phyloP scores from a whole-genome alignment of 2,113 vertebrate species.

The Empidonax traillii region DNA sequence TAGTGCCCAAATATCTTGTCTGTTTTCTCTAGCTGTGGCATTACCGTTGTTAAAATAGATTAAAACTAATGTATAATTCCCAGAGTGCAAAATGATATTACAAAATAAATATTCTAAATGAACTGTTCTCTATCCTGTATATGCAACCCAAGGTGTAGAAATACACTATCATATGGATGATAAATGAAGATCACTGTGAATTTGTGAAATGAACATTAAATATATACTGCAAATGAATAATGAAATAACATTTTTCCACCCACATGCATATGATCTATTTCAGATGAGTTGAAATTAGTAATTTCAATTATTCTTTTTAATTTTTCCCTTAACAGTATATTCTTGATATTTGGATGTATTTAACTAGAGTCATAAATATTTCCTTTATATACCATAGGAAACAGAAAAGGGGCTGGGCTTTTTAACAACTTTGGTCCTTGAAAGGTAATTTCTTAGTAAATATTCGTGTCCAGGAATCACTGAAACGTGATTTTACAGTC shows the following conservation, averaged over 20 bases:
- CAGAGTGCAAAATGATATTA: conserved; percentile 33
- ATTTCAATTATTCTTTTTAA: conserved; percentile 4
- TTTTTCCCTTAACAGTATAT: neutral
- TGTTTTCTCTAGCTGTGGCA: conserved; percentile 18
- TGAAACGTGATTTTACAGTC: neutral
- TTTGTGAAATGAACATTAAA: conserved; percentile 7
- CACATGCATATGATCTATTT: neutral
- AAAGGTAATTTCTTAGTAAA: neutral
- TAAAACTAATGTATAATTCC: conserved; percentile 38
- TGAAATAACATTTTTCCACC: conserved; percentile 33
- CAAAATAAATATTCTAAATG: conserved; percentile 50
- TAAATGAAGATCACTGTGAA: conserved; percentile 16
- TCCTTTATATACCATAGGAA: neutral
- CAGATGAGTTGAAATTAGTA: conserved; percentile 15
- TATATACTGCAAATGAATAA: conserved; percentile 44
- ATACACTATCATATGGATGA: neutral
- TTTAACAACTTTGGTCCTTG: neutral
- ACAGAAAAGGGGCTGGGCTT: neutral
- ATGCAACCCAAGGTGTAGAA: neutral
- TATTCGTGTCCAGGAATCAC: neutral
- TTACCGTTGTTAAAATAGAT: conserved; percentile 39
- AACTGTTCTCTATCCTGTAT: neutral
- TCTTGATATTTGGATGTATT: neutral
- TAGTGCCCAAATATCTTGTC: conserved; percentile 12
- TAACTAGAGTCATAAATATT: neutral